Percentiles rank a stretch among this genome's conserved stretches.
Conservation (phyloP, 2,797 vertebrate genomes). For the Coilia nasus region DNA sequence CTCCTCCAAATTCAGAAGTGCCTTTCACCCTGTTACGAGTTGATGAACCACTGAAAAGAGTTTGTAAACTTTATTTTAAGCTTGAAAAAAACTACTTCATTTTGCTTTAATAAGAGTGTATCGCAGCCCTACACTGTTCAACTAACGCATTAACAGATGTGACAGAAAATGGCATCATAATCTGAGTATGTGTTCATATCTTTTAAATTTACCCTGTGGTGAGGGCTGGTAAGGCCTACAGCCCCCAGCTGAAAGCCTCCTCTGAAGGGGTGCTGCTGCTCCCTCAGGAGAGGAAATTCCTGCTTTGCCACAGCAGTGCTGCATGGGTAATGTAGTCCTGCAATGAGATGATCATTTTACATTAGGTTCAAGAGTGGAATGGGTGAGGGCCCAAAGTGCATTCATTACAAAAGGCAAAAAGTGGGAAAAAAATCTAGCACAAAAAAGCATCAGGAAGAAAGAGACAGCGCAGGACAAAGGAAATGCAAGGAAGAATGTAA, state of each 20-base stretch:
- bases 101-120: conserved; percentile 30
- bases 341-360: conserved; percentile 18
- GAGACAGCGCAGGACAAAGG: background rate
- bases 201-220: conserved; percentile 77
- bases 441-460: background rate
- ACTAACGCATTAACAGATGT: background rate
- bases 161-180: background rate
- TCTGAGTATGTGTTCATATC: background rate
- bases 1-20: too few species aligned
- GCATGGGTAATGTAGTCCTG: conserved; percentile 75
- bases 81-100: too few species aligned
- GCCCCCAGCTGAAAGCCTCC: conserved; percentile 75
- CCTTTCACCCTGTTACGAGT: too few species aligned
- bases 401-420: background rate
- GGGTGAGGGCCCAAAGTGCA: background rate
- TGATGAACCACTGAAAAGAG: too few species aligned
- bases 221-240: conserved; percentile 79
- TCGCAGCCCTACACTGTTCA: too few species aligned
- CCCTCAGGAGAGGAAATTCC: conserved; percentile 76
- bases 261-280: conserved; percentile 59
- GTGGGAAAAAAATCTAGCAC: background rate
- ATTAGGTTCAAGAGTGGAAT: background rate
- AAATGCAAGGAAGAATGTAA: background rate
- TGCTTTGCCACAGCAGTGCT: conserved; percentile 70
- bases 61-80: too few species aligned